phyloP scores from a whole-genome alignment of 1,140 invertebrate species.

The Pogonognathellus flavescens region DNA sequence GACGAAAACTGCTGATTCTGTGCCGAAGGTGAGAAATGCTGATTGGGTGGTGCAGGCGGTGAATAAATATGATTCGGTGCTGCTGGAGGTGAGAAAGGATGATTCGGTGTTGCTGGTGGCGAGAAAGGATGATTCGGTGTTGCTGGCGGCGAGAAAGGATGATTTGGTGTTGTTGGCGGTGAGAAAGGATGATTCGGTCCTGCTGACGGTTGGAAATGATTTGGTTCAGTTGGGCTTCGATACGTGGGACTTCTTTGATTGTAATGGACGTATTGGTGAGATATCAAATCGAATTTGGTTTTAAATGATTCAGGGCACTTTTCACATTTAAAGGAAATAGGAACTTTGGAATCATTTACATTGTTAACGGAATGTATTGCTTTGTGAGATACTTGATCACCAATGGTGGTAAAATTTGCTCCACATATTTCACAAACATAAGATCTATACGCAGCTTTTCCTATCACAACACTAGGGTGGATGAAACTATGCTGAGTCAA shows the following conservation, averaged over 20 bases:
- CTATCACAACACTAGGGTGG: neutral
- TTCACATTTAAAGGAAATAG: neutral
- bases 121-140: too few species aligned
- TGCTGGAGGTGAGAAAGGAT: too few species aligned
- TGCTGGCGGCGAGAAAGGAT: too few species aligned
- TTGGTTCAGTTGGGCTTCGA: too few species aligned
- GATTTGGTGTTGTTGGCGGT: too few species aligned
- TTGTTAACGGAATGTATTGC: neutral
- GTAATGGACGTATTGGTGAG: neutral
- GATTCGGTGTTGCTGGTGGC: too few species aligned
- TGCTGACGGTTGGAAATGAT: too few species aligned
- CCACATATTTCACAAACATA: constrained; percentile 18
- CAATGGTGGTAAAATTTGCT: neutral
- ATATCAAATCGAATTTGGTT: neutral
- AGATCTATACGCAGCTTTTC: neutral
- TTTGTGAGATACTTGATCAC: neutral
- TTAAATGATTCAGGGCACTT: neutral
- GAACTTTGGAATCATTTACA: neutral
- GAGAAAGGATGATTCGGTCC: too few species aligned
- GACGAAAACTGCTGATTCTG: too few species aligned
- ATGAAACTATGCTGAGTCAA: neutral
- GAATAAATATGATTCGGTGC: too few species aligned
- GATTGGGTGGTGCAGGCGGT: too few species aligned
- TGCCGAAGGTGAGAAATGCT: too few species aligned
- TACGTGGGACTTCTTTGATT: neutral